These are phyloP conservation scores for Melitaea cinxia DNA, from an alignment of 1,140 invertebrate genomes.

Conservation along the genomic window DNA sequence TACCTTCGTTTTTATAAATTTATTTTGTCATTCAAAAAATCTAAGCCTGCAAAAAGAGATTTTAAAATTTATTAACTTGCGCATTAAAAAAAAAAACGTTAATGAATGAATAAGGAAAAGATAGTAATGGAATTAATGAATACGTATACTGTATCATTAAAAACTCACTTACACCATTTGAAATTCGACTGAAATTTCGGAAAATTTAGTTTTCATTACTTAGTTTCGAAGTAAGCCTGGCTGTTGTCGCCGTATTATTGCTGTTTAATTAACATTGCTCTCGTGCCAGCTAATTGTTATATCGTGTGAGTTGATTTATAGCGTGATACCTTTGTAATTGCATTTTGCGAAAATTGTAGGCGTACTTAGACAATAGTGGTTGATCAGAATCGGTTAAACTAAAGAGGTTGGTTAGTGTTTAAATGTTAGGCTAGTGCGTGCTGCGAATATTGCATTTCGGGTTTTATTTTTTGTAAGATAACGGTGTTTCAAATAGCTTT, in stretches of 20 bases:
- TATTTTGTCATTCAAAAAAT: no score
- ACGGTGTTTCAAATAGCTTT: neutral
- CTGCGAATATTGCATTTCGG: neutral
- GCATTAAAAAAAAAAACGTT: no score
- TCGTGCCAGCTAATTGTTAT: conserved; percentile 82
- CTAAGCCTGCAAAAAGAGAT: no score
- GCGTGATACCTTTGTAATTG: conserved; percentile 78
- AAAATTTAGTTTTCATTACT: conserved; percentile 12
- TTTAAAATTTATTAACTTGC: no score
- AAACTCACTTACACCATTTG: neutral
- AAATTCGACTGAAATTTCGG: neutral
- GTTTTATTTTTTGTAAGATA: neutral
- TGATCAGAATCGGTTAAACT: neutral
- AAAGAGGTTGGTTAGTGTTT: neutral
- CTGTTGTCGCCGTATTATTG: conserved; percentile 66
- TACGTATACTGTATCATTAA: no score
- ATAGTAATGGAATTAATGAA: no score
- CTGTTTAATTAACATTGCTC: conserved; percentile 83
- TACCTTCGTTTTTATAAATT: no score
- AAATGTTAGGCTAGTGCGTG: neutral
- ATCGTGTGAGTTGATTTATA: conserved; percentile 82
- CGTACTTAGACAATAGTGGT: conserved; percentile 53
- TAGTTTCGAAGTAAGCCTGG: conserved; percentile 48
- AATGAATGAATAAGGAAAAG: no score
- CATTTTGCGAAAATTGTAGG: conserved; percentile 63